phyloP scores from a whole-genome alignment of 53 echinoderm and acorn worm species.

The Temnopleurus reevesii region DNA sequence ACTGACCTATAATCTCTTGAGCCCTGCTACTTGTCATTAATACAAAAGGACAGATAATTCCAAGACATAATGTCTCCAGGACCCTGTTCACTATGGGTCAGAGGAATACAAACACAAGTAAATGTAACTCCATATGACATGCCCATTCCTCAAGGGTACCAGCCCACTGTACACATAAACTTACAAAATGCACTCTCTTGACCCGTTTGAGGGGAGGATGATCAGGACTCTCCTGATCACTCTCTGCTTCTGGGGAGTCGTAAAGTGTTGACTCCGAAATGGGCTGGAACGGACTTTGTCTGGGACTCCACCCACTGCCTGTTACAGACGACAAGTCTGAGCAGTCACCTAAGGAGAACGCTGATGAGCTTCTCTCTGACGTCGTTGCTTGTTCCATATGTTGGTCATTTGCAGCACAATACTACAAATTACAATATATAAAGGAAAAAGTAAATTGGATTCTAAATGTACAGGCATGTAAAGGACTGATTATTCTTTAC shows the following conservation, averaged over 20 bases:
- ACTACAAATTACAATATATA: conserved; percentile 15
- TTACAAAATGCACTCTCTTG: conserved; percentile 30
- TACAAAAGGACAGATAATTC: too few relatives aligned
- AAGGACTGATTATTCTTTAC: conserved; percentile 6
- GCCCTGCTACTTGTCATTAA: too few relatives aligned
- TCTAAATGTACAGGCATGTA: conserved; percentile 8
- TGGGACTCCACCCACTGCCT: conserved; percentile 15
- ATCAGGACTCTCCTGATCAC: neutral
- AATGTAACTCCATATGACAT: neutral
- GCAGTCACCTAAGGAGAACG: conserved; percentile 15
- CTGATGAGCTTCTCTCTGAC: neutral
- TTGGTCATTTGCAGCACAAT: conserved; percentile 1
- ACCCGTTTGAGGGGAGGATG: conserved; percentile 21
- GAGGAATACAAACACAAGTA: neutral
- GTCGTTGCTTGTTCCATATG: neutral
- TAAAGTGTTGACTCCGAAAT: neutral
- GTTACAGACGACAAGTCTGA: neutral
- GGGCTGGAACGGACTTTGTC: conserved; percentile 10
- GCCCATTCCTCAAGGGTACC: neutral
- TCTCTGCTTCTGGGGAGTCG: conserved; percentile 4
- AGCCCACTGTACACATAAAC: conserved; percentile 10
- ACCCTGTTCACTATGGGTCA: neutral
- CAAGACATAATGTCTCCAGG: too few relatives aligned
- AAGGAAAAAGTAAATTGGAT: conserved; percentile 2
- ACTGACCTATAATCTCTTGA: too few relatives aligned